Evolutionary conservation across 2,113 vertebrate genomes (phyloP), one percentile per base, ranked within the genome.

Genomic region (Columba livia): DNA sequence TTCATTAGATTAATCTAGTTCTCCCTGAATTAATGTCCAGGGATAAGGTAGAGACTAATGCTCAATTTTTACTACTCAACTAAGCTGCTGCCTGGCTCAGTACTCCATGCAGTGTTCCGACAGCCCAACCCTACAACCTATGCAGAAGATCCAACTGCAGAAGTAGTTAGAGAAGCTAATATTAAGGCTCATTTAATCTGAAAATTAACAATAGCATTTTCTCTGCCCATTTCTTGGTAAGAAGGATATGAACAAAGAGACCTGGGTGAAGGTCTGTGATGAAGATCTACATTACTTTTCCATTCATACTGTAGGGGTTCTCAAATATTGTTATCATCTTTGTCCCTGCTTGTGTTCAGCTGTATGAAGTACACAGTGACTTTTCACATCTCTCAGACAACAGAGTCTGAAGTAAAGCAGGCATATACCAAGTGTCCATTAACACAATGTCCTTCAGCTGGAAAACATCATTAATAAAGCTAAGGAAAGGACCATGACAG

Each of bases 401-500:
- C 54, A 80, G 18, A 48, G 77, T 50, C 85, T 96, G 90, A 95
- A 95, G 60, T 71, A 91, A 65, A 95, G 64, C 69, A 75, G 71
- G 69, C 61, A 65, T 53, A 85, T 69, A 70, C 85, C 85, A 78
- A 94, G 92, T 74, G 54, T 42, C 90, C 83, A 96, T 96, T 93
- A 97, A 94, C 84, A 92, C 61, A 72, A 42, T 54, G 89, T 97
- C 97, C 96, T 97, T 96, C 96, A 97, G 77, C 84, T 61, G 85
- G 95, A 95, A 93, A 96, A 93, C 64, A 86, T 94, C 65, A 96
- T 97, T 97, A 95, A 94, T 95, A 97, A 92, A 93, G 54, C 84
- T 48, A 62, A 72, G 53, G 64, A 79, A 85, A 91, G 79, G 85
- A 79, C 62, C 60, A 17, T 70, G 94, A 93, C 91, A 96, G 84